Evolutionary conservation across 2,113 vertebrate species (phyloP).

Genomic region (Tringa solitaria): DNA sequence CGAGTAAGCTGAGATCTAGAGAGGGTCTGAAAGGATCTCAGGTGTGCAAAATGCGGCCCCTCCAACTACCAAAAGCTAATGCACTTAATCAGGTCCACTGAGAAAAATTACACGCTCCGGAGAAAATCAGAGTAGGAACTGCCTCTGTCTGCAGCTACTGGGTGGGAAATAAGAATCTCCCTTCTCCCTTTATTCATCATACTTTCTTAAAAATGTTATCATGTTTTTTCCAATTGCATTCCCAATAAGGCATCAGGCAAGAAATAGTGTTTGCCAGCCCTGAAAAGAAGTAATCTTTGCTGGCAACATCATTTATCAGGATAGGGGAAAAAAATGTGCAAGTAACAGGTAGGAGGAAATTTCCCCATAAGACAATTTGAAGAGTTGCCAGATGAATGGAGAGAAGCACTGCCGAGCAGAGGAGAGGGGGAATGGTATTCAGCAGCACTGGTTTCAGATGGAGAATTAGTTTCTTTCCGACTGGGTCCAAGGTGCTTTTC

Average conservation of each 20-base stretch:
- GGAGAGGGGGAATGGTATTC: background rate
- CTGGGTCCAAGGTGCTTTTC: background rate
- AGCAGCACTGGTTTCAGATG: background rate
- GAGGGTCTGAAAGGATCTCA: background rate
- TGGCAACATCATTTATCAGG: background rate
- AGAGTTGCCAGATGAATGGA: background rate
- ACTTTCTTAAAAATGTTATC: background rate
- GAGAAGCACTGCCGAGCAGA: background rate
- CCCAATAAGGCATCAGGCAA: background rate
- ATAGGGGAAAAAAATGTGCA: background rate
- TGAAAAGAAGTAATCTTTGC: background rate
- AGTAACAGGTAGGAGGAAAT: constrained; percentile 26
- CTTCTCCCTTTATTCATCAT: background rate
- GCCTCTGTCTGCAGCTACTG: background rate
- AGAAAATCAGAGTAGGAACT: background rate
- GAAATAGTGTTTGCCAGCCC: background rate
- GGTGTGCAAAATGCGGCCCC: background rate
- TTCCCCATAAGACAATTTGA: background rate
- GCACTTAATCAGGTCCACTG: background rate
- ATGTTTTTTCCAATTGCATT: background rate
- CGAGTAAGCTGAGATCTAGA: background rate
- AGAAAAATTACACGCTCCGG: background rate
- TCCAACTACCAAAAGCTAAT: background rate
- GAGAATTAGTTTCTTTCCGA: background rate
- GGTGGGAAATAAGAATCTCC: background rate